phyloP scores from a whole-genome alignment of 2,113 vertebrate genomes.

The Pimephales promelas region DNA sequence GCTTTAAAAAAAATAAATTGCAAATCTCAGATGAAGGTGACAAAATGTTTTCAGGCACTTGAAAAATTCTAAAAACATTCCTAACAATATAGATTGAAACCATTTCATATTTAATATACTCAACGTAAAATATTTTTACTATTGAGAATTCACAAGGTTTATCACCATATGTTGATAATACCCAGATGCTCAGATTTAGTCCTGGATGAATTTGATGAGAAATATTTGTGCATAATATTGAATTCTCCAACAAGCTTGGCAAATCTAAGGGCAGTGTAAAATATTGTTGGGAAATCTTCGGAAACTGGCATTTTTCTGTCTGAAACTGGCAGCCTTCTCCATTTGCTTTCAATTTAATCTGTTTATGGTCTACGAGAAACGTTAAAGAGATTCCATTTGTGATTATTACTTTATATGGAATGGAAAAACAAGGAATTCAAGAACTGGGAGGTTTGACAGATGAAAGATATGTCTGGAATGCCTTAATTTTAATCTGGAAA shows the following conservation, averaged over 20 bases:
- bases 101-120: neutral
- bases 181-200: neutral
- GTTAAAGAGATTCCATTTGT: neutral
- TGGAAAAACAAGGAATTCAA: neutral
- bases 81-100: neutral
- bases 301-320: neutral
- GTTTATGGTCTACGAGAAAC: neutral
- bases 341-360: neutral
- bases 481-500: conserved; percentile 57
- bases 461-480: conserved; percentile 52
- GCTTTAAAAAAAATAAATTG: neutral
- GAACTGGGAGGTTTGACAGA: conserved; percentile 48
- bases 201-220: neutral
- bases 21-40: neutral
- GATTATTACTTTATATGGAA: neutral
- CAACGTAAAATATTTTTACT: neutral
- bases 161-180: neutral
- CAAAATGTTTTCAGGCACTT: neutral
- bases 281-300: neutral
- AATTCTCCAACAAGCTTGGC: neutral
- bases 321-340: neutral
- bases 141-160: neutral
- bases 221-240: neutral
- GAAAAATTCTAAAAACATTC: neutral
- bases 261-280: neutral